These are phyloP conservation scores for Atherinosoma microstoma DNA, from an alignment of 2,797 vertebrate species.

Conservation along the genomic window DNA sequence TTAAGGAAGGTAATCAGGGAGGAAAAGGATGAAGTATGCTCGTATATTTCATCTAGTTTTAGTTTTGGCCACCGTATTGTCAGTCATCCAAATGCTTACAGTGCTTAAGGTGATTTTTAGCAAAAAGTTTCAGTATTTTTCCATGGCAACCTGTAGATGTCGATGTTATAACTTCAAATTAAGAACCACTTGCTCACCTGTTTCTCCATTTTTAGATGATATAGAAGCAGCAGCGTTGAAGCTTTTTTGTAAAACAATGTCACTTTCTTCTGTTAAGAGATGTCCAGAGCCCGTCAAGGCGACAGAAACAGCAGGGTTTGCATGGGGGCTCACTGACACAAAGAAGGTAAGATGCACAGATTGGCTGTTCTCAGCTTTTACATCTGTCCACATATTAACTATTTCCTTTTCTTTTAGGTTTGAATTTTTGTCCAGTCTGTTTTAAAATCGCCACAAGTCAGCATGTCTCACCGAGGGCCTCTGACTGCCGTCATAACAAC, in stretches of 20 bases:
- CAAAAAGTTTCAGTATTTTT: too few species aligned
- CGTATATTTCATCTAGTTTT: neutral
- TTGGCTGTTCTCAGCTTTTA: rapidly evolving
- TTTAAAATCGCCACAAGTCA: slow-evolving; percentile 8
- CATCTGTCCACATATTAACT: neutral
- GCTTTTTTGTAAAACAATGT: neutral
- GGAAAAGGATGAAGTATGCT: neutral
- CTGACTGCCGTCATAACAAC: slow-evolving; percentile 85
- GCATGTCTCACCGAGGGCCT: slow-evolving; percentile 88
- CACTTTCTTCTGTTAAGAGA: slow-evolving; percentile 26
- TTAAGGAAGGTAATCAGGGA: too few species aligned
- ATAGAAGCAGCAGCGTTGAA: neutral
- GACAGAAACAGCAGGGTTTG: slow-evolving; percentile 11
- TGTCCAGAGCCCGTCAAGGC: slow-evolving; percentile 32
- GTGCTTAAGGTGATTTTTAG: too few species aligned
- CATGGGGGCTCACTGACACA: slow-evolving; percentile 42
- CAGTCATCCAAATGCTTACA: too few species aligned
- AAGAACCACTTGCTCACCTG: neutral
- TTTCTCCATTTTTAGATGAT: neutral
- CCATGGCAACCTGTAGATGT: too few species aligned
- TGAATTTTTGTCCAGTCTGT: slow-evolving; percentile 24
- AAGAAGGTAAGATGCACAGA: slow-evolving; percentile 38
- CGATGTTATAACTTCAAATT: too few species aligned
- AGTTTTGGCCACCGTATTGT: neutral
- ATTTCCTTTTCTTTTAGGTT: slow-evolving; percentile 25